A percentile compares a stretch with the other conserved stretches of the same genome.
Conservation (phyloP, 2,888 invertebrate genomes). For the Ennomos fuscantarius region DNA sequence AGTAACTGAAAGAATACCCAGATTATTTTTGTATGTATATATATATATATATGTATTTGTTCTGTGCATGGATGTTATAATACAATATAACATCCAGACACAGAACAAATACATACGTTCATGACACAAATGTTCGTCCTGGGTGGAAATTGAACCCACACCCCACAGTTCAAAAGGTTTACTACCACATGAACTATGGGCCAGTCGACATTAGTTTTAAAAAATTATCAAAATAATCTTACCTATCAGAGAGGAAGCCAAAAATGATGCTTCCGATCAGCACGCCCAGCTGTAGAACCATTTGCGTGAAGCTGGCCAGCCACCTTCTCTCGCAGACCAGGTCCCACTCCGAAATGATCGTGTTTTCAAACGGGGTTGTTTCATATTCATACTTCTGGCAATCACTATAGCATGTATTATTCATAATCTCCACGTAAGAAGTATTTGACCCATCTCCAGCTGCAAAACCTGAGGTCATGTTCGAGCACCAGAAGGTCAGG, state of each 20-base stretch:
- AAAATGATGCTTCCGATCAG: slow-evolving; percentile 89
- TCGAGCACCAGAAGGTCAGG: slow-evolving; percentile 79
- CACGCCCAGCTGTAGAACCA: slow-evolving; percentile 89
- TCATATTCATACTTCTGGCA: slow-evolving; percentile 86
- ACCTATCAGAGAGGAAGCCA: slow-evolving; percentile 91
- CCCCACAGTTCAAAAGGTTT: too few relatives aligned
- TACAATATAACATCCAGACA: too few relatives aligned
- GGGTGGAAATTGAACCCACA: too few relatives aligned
- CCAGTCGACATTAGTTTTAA: background rate
- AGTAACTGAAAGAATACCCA: too few relatives aligned
- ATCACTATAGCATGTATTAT: slow-evolving; percentile 76
- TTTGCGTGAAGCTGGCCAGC: slow-evolving; percentile 89
- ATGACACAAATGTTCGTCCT: too few relatives aligned
- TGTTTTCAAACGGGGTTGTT: slow-evolving; percentile 86
- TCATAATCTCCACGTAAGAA: slow-evolving; percentile 54
- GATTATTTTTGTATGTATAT: too few relatives aligned
- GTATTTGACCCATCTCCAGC: background rate
- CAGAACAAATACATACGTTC: too few relatives aligned
- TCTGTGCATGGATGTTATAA: too few relatives aligned
- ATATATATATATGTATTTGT: too few relatives aligned
- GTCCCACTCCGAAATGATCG: slow-evolving; percentile 91
- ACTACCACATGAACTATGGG: too few relatives aligned
- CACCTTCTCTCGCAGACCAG: slow-evolving; percentile 88
- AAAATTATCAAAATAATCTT: slow-evolving; percentile 37
- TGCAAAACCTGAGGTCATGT: slow-evolving; percentile 3